These are phyloP conservation scores for Hemithea aestivaria DNA, from an alignment of 2,888 invertebrate genomes.

Conservation along the genomic window DNA sequence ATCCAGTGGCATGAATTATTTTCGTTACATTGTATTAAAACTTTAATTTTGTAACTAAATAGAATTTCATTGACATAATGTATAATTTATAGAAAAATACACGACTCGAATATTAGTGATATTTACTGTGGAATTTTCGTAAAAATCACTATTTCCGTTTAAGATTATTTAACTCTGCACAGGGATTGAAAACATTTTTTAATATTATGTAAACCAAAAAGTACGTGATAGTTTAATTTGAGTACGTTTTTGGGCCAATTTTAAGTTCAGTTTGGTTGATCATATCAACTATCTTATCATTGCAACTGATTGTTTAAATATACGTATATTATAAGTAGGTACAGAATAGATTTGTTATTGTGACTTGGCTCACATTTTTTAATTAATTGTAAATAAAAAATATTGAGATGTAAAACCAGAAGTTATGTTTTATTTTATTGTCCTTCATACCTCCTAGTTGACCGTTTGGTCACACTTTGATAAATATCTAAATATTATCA, in stretches of 20 bases:
- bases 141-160: too few relatives aligned
- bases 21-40: too few relatives aligned
- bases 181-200: neutral
- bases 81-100: too few relatives aligned
- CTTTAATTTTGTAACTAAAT: too few relatives aligned
- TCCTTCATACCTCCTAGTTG: too few relatives aligned
- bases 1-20: too few relatives aligned
- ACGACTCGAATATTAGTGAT: slow-evolving; percentile 2
- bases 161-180: too few relatives aligned
- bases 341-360: slow-evolving; percentile 53
- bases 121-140: neutral
- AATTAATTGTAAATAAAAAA: slow-evolving; percentile 65
- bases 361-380: slow-evolving; percentile 54
- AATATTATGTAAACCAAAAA: slow-evolving; percentile 20
- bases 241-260: slow-evolving; percentile 1
- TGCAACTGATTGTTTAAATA: slow-evolving; percentile 8
- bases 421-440: slow-evolving; percentile 24
- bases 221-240: slow-evolving; percentile 12
- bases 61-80: too few relatives aligned
- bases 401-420: slow-evolving; percentile 37
- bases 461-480: too few relatives aligned
- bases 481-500: too few relatives aligned
- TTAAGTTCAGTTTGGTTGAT: too few relatives aligned
- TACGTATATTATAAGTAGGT: slow-evolving; percentile 30
- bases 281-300: too few relatives aligned